A percentile compares a stretch with the other conserved stretches of the same genome.
These are phyloP conservation scores for Heptranchias perlo DNA, from an alignment of 2,113 vertebrate genomes.

Conservation along the genomic window DNA sequence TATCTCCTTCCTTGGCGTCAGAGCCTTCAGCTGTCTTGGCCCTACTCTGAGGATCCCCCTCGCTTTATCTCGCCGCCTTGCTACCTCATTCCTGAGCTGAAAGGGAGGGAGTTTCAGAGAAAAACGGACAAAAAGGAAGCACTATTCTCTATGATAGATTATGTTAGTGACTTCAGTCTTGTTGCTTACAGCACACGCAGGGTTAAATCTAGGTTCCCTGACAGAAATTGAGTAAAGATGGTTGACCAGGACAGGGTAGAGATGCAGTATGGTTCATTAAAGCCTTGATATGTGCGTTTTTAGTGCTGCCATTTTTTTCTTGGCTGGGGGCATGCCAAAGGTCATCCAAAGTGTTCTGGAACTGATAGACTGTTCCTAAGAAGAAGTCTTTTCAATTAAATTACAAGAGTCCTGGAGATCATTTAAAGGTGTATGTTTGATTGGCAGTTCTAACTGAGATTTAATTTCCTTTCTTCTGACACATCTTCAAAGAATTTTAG, in stretches of 20 bases:
- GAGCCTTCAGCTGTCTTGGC: background rate
- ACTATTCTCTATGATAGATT: background rate
- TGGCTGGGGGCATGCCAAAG: background rate
- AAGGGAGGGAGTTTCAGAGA: background rate
- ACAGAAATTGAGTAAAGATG: background rate
- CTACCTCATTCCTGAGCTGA: background rate
- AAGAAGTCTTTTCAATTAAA: slow-evolving; percentile 3
- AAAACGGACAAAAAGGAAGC: background rate
- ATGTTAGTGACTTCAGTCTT: background rate
- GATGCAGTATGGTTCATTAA: background rate
- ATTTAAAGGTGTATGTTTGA: background rate
- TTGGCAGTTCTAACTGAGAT: background rate
- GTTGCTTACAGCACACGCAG: background rate
- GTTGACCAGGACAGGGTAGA: background rate
- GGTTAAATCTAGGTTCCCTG: background rate
- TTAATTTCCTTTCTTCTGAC: background rate
- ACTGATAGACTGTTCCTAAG: background rate
- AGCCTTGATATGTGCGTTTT: background rate
- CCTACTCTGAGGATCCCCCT: background rate
- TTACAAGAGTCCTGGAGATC: background rate
- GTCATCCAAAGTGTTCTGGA: background rate
- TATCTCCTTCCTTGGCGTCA: background rate
- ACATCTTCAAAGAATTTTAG: background rate
- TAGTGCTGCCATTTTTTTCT: slow-evolving; percentile 5
- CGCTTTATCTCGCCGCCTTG: background rate